A percentile compares a stretch with the other conserved stretches of the same genome.
phyloP scores from a whole-genome alignment of 1,140 invertebrate species.

The Glossosoma conforme region DNA sequence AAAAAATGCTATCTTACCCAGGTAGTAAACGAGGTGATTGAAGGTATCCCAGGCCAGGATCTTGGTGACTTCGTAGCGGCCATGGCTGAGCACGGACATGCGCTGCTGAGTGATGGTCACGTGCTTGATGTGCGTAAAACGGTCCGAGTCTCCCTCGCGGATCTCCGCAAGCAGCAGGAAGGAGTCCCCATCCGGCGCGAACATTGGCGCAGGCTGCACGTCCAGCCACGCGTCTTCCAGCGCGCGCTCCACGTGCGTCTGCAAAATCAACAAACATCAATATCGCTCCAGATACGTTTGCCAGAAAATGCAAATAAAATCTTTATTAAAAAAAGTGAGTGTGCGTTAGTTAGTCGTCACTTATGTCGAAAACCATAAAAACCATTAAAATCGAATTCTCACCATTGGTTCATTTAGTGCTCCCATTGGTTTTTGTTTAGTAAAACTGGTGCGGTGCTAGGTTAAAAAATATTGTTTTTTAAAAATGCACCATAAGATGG shows the following conservation, averaged over 20 bases:
- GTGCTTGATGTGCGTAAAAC: slow-evolving; percentile 86
- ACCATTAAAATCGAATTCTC: too few relatives aligned
- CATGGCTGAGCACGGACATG: slow-evolving; percentile 81
- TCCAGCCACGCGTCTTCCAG: slow-evolving; percentile 80
- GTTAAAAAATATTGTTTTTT: too few relatives aligned
- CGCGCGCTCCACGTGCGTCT: slow-evolving; percentile 75
- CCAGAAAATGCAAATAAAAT: too few relatives aligned
- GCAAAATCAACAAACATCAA: slow-evolving; percentile 28
- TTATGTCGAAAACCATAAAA: too few relatives aligned
- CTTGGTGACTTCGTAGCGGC: slow-evolving; percentile 73
- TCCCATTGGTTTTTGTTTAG: too few relatives aligned
- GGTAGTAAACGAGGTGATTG: slow-evolving; percentile 78
- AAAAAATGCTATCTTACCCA: slow-evolving; percentile 45
- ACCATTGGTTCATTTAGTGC: too few relatives aligned
- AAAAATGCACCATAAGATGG: too few relatives aligned
- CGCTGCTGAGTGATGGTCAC: slow-evolving; percentile 75
- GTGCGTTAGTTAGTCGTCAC: too few relatives aligned
- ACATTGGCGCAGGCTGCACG: slow-evolving; percentile 76
- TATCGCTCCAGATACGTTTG: neutral
- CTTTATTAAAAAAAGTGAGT: too few relatives aligned
- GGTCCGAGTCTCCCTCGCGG: slow-evolving; percentile 73
- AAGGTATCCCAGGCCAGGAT: slow-evolving; percentile 84
- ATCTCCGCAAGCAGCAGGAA: slow-evolving; percentile 79
- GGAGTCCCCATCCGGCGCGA: slow-evolving; percentile 74
- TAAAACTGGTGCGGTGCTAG: too few relatives aligned